Evolutionary conservation across 2,113 vertebrate species (phyloP).

Genomic region (Stigmatopora nigra): DNA sequence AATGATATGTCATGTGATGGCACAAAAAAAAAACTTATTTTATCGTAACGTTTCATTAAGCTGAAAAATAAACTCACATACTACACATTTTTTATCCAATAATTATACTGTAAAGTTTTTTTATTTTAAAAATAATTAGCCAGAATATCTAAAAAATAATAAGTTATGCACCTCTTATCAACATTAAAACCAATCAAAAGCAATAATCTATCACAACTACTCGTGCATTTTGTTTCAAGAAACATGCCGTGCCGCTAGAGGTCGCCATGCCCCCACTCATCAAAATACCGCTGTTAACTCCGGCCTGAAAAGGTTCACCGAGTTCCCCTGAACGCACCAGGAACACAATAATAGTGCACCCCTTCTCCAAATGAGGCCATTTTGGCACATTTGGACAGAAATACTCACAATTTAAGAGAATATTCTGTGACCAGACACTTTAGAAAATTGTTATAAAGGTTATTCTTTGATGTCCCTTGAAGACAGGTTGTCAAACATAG

Average conservation of each 20-base stretch:
- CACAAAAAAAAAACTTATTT: constrained; percentile 40
- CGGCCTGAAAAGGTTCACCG: constrained; percentile 47
- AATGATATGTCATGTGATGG: too few species aligned
- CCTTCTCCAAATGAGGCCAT: constrained; percentile 74
- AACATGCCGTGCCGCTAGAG: constrained; percentile 55
- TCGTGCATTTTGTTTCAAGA: constrained; percentile 11
- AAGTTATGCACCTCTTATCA: too few species aligned
- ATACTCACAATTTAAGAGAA: constrained; percentile 60
- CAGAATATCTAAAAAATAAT: too few species aligned
- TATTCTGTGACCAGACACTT: constrained; percentile 38
- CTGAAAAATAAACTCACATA: constrained; percentile 66
- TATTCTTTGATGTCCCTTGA: constrained; percentile 39
- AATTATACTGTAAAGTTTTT: too few species aligned
- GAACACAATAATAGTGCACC: constrained; percentile 70
- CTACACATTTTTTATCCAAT: too few species aligned
- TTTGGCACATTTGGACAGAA: constrained; percentile 69
- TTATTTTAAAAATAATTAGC: too few species aligned
- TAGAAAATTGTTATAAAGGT: constrained; percentile 27
- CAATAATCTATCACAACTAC: too few species aligned
- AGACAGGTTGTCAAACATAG: constrained; percentile 14
- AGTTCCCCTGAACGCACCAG: constrained; percentile 68
- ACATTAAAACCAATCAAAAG: too few species aligned
- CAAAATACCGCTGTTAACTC: constrained; percentile 5
- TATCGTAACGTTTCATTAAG: constrained; percentile 70
- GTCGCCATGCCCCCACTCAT: constrained; percentile 38